Conservation (phyloP, 2,888 invertebrate species). For the Sceliomorpha sp. region DNA sequence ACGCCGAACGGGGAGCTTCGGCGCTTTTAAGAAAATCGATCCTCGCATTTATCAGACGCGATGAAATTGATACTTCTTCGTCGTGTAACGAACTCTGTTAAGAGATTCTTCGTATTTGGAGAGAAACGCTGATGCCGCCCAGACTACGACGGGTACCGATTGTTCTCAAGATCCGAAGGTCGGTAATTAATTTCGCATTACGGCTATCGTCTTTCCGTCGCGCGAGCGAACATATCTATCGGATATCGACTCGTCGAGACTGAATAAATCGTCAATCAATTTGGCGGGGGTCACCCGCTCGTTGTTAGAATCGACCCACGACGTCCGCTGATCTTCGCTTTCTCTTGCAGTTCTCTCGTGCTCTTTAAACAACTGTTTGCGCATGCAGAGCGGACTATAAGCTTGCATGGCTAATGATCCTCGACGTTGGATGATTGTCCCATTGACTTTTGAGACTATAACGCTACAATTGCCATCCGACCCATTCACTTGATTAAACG, state of each 20-base stretch:
- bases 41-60: conserved; percentile 62
- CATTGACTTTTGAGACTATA: conserved; percentile 49
- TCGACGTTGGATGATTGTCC: conserved; percentile 40
- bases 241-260: conserved; percentile 12
- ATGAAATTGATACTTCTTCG: conserved; percentile 65
- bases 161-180: too few species aligned
- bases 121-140: too few species aligned
- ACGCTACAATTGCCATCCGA: conserved; percentile 37
- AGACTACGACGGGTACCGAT: too few species aligned
- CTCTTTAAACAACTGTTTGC: conserved; percentile 53
- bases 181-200: too few species aligned
- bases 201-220: too few species aligned
- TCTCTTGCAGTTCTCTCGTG: conserved; percentile 49
- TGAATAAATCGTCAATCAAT: conserved; percentile 54
- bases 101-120: neutral
- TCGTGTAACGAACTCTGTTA: conserved; percentile 51
- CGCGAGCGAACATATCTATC: too few species aligned
- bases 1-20: conserved; percentile 52
- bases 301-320: conserved; percentile 44
- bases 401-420: conserved; percentile 44
- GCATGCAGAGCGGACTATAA: conserved; percentile 39
- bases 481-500: conserved; percentile 37
- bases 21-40: conserved; percentile 73
- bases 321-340: conserved; percentile 36
- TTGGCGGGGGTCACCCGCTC: conserved; percentile 39